These are phyloP conservation scores for Coelopa pilipes DNA, from an alignment of 2,888 invertebrate genomes.

Conservation along the genomic window DNA sequence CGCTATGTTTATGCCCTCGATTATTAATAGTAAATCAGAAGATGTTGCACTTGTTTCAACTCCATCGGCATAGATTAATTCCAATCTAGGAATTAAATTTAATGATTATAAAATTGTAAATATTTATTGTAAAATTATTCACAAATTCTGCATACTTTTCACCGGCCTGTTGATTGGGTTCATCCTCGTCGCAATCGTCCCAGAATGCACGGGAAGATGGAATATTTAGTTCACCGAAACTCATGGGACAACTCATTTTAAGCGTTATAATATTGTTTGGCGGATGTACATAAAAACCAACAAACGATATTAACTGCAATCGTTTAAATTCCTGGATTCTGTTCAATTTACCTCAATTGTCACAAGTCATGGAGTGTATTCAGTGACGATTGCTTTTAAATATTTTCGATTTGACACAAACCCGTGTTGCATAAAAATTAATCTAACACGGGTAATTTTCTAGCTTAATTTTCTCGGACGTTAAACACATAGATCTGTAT, in stretches of 20 bases:
- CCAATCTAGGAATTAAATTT: conserved; percentile 44
- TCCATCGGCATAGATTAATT: conserved; percentile 47
- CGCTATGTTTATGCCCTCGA: conserved; percentile 58
- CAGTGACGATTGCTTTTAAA: not conserved
- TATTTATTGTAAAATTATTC: not conserved
- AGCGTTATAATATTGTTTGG: not conserved
- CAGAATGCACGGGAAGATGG: conserved; percentile 66
- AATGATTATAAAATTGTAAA: not conserved
- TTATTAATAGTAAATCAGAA: conserved; percentile 54
- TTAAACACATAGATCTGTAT: too few species aligned
- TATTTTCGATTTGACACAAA: not conserved
- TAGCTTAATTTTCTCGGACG: not conserved
- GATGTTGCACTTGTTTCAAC: conserved; percentile 37
- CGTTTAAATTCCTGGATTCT: not conserved
- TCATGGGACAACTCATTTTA: conserved; percentile 59
- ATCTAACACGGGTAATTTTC: not conserved
- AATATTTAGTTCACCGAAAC: conserved; percentile 64
- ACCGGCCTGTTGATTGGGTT: conserved; percentile 45
- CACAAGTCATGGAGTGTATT: conserved; percentile 25
- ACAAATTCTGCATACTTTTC: conserved; percentile 47
- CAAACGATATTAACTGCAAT: not conserved
- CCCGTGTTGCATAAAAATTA: not conserved
- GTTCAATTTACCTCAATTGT: conserved; percentile 6
- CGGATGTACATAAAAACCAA: conserved; percentile 4
- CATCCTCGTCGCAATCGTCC: conserved; percentile 65